Base-by-base conservation (phyloP, 2,797 vertebrate genomes). In the Dendrocincla fuliginosa region DNA sequence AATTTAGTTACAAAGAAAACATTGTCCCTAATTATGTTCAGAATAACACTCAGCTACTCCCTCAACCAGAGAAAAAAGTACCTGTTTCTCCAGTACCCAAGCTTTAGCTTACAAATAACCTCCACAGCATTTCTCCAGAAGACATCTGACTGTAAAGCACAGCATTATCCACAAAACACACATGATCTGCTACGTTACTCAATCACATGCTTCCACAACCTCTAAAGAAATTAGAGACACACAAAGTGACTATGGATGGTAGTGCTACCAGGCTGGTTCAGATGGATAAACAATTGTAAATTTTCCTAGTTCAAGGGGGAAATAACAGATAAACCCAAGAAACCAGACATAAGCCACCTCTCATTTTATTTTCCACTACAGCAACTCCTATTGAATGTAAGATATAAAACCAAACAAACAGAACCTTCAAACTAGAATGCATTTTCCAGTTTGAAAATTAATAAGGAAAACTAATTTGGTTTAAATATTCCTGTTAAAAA, bases 171-270 rank as follows among this genome's bases (percentile, higher is more conserved):
- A 35, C 8, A 32, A 55, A 59, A 13, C 33, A 61, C 56, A 19
- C 4, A 0, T 14, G 35, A 81, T 28, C 23, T 8, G 27, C 27
- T 28, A 27, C 1, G 0, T 52, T 56, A 33, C 49, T 55, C 37
- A 65, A 27, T 25, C 87, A 84, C 2, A 8, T 3, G 32, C 44
- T 69, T 50, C 73, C 27, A 64, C 42, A 73, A 16, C 11, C 2
- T 1, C n/a, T 4, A 1, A 50, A 80, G 35, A 64, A 67, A 64
- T 35, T 25, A 7, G 32, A 64, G 27, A 33, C 56, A 27, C 27
- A 56, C 2, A 7, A 53, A 87, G n/a, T 23, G 27, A 46, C 27
- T 5, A 3, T 2, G 33, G 70, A 59, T 4, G 9, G 47, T 4
- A 47, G 23, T 30, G n/a, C 56, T 3, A 57, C 2, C 49, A 30